Base-by-base conservation (phyloP, 2,113 vertebrate species). In the Thinocorus orbignyianus region DNA sequence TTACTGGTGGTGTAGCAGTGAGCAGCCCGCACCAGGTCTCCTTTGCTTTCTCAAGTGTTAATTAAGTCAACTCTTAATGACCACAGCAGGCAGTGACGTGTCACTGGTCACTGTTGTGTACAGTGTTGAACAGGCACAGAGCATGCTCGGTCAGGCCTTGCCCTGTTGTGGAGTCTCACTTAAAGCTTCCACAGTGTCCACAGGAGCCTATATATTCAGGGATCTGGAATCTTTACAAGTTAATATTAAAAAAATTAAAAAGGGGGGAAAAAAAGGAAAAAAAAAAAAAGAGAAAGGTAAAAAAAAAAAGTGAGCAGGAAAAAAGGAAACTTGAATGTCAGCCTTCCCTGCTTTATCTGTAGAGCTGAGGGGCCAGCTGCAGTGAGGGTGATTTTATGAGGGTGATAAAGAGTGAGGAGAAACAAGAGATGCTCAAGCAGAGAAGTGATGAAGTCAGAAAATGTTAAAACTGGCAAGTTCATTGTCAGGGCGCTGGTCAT, bases 291-390 rank as follows among this genome's bases (percentile, higher is more conserved):
- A 18, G 14, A 46, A 18, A 46, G 7, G 10, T 9, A 48, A 17
- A 7, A 42, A 35, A 25, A 2, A 6, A 41, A 26, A n/a, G 20
- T 7, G 39, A 65, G 14, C 0, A 1, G n/a, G 10, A 10, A 44
- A 54, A 35, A 35, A 17, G 8, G 9, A 64, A 66, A 52, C 37
- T 30, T 46, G 17, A 79, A 55, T 68, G 30, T 25, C 10, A 68
- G 0, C 25, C 37, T 88, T 79, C 30, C 19, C 22, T 68, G 7
- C 31, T 62, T 78, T 65, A 17, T 18, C 28, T 78, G 0, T 42
- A 8, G 25, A 74, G 35, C 7, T 70, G 33, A 39, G 35, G 42
- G 48, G 55, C 51, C n/a, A 74, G 46, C 35, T 76, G 44, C n/a
- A n/a, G n/a, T n/a, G n/a, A n/a, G n/a, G n/a, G n/a, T n/a, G n/a